Base-by-base conservation (phyloP, 2,888 invertebrate genomes). In the Sipha maydis region DNA sequence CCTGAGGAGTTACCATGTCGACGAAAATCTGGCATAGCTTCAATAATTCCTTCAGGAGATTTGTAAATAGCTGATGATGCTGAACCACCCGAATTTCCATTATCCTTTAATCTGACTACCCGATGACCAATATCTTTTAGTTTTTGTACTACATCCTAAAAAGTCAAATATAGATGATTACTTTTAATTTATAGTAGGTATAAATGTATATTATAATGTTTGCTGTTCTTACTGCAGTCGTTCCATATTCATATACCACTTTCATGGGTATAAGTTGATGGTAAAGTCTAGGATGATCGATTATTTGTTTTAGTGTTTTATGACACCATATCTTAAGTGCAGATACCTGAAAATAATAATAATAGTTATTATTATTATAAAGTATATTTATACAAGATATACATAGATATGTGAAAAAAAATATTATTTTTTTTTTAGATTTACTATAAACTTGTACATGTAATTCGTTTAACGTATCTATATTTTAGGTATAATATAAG, bases 181-280 rank as follows among this genome's bases (percentile, higher is more conserved):
- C 11, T 71, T 11, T 0, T 28, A n/a, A 69, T n/a, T 8, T 21
- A 8, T 28, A 17, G 0, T 31, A 31, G 3, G 31, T 31, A 17
- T 11, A 71, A 71, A 28, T 25, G 0, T 11, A 14, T 48, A 48
- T 9, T 41, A 9, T 41, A 41, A 41, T 8, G 28, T 17, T 56
- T 19, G 48, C 14, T 14, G 38, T 5, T 31, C 88, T 92, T 91
- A 95, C 95, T 91, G 92, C 89, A 86, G 94, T 92, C 90, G 96
- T 94, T 83, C 93, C 94, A 0, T 92, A 91, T 91, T 97, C 97
- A 90, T 95, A 94, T 89, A 94, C 93, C 0, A 96, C 92, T 89
- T 93, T 92, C 94, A 96, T 96, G 0, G 97, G 97, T 76, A 95
- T 92, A 89, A 98, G 94, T 92, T 98, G 98, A 92, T 98, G 98